Conservation (phyloP, 2,888 invertebrate species). For the Plutella xylostella region DNA sequence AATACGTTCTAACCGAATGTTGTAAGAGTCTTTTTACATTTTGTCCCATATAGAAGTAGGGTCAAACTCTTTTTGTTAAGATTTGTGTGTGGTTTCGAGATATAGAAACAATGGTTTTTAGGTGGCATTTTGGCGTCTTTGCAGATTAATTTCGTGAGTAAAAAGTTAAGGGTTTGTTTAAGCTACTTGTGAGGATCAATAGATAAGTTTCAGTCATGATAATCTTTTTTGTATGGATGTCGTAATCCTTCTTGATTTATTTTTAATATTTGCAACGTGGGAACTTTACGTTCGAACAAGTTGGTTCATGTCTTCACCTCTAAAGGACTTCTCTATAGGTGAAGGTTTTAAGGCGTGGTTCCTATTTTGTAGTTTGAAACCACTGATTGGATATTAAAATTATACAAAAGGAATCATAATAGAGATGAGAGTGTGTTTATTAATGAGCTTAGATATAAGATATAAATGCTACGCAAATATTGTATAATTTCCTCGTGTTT, state of each 20-base stretch:
- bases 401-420: too few relatives aligned
- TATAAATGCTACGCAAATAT: too few relatives aligned
- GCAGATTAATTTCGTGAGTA: slow-evolving; percentile 1
- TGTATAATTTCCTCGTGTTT: too few relatives aligned
- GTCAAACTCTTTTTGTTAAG: too few relatives aligned
- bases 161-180: neutral
- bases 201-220: neutral
- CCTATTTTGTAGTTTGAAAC: too few relatives aligned
- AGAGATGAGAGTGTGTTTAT: too few relatives aligned
- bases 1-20: neutral
- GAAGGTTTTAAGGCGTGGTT: too few relatives aligned
- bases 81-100: neutral
- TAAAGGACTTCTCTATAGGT: too few relatives aligned
- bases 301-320: neutral
- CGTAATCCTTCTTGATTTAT: neutral
- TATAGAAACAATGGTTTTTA: neutral
- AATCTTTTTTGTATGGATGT: neutral
- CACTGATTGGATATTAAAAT: too few relatives aligned
- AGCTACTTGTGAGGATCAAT: neutral
- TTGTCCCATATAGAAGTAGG: too few relatives aligned
- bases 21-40: neutral
- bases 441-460: too few relatives aligned
- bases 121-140: slow-evolving; percentile 2
- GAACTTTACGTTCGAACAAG: neutral
- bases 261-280: neutral